A percentile compares a stretch with the other conserved stretches of the same genome.
Evolutionary conservation across 2,113 vertebrate genomes (phyloP).

Genomic region (Dipodomys stephensi): DNA sequence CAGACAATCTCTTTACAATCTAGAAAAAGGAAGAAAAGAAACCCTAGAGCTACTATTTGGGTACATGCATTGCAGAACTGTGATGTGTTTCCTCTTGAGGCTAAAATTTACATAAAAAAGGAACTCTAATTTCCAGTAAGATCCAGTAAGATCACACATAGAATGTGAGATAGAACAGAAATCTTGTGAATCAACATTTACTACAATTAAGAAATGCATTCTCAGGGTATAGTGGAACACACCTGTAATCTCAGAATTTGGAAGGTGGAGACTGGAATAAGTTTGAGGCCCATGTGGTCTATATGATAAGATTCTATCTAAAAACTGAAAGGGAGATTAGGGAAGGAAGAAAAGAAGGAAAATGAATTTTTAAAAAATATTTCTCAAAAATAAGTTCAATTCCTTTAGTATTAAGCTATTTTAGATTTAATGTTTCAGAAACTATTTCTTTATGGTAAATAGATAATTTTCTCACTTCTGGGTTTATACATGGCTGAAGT

Average conservation of each 20-base stretch:
- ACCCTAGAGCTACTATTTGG: conserved; percentile 45
- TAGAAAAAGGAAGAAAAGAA: not conserved
- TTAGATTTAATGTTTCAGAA: not conserved
- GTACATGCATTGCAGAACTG: not conserved
- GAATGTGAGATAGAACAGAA: not conserved
- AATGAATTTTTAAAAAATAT: not conserved
- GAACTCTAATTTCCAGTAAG: not conserved
- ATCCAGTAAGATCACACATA: not conserved
- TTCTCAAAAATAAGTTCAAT: conserved; percentile 28
- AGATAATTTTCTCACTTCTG: not conserved
- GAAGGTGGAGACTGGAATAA: too few relatives aligned
- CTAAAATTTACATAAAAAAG: conserved; percentile 31
- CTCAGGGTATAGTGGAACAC: too few relatives aligned
- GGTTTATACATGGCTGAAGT: not conserved
- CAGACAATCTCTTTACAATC: not conserved
- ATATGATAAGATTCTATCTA: too few relatives aligned
- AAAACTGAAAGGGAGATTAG: too few relatives aligned
- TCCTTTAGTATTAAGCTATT: not conserved
- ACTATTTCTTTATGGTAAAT: not conserved
- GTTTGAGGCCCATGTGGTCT: too few relatives aligned
- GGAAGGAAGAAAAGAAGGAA: too few relatives aligned
- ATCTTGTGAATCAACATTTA: not conserved
- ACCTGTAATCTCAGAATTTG: too few relatives aligned
- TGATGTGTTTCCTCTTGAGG: not conserved
- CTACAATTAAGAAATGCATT: conserved; percentile 3